phyloP scores from a whole-genome alignment of 1,140 invertebrate genomes.

The Mylabris phalerata region DNA sequence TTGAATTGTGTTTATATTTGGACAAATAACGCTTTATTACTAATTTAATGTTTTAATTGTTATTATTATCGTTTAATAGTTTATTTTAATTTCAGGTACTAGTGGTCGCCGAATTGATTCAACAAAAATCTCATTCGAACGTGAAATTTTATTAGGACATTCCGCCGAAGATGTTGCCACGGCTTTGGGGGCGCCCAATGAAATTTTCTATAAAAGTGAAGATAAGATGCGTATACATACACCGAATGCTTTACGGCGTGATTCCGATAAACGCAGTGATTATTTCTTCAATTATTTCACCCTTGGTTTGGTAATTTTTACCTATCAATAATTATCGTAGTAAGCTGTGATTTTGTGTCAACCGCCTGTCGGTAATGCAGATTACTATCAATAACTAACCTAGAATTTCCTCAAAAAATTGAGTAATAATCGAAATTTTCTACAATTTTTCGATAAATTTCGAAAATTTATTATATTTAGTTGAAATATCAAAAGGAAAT shows the following conservation, averaged over 20 bases:
- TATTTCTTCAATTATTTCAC: constrained; percentile 98
- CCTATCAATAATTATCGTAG: not conserved
- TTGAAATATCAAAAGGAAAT: no score
- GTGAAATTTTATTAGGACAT: constrained; percentile 72
- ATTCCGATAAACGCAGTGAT: constrained; percentile 70
- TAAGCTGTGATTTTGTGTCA: no score
- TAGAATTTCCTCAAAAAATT: no score
- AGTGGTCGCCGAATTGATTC: constrained; percentile 34
- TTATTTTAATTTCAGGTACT: constrained; percentile 21
- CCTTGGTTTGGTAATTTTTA: constrained; percentile 73
- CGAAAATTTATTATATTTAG: no score
- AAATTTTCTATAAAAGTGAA: constrained; percentile 92
- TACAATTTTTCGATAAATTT: no score
- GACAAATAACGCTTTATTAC: no score
- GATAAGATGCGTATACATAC: constrained; percentile 98
- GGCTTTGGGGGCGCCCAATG: constrained; percentile 61
- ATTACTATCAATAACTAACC: no score
- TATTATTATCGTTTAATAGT: no score
- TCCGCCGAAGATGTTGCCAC: constrained; percentile 78
- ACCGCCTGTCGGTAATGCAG: no score
- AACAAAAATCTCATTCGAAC: constrained; percentile 43
- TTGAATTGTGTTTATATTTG: no score
- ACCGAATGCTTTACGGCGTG: constrained; percentile 74
- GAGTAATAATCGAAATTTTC: no score
- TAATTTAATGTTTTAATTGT: no score